phyloP scores from a whole-genome alignment of 35 echinoderm and acorn worm genomes.

The Stichopus chloronotus region DNA sequence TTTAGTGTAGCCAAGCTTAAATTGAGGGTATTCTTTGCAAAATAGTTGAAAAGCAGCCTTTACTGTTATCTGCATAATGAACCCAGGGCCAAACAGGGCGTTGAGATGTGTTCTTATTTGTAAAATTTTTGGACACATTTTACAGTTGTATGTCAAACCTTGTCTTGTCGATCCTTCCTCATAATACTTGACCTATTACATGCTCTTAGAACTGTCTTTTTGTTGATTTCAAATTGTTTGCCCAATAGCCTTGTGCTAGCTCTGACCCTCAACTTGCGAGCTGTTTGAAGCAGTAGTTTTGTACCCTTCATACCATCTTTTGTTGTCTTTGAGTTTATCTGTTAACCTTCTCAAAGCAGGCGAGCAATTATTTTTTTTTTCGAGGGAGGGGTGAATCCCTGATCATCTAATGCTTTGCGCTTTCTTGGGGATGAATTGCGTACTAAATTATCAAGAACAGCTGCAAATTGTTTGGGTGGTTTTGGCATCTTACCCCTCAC shows the following conservation, averaged over 20 bases:
- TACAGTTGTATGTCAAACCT: background rate
- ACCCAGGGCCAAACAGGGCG: slow-evolving; percentile 9
- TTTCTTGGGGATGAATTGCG: background rate
- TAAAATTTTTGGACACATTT: background rate
- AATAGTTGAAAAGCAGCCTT: background rate
- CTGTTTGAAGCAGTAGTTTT: background rate
- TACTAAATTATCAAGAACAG: background rate
- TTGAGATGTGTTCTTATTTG: background rate
- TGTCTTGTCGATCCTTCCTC: background rate
- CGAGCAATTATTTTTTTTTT: background rate
- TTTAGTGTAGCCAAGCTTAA: slow-evolving; percentile 27
- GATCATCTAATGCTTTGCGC: background rate
- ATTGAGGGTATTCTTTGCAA: background rate
- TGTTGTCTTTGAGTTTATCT: background rate
- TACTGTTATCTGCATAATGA: slow-evolving; percentile 27
- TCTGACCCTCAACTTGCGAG: background rate
- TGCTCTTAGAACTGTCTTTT: background rate
- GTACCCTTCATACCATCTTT: background rate
- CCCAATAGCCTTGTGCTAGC: background rate
- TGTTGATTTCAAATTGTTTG: background rate
- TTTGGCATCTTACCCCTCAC: no score
- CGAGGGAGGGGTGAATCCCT: background rate
- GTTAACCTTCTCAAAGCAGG: background rate
- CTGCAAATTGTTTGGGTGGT: no score
- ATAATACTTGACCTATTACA: background rate